Evolutionary conservation across 2,797 vertebrate species (phyloP).

Genomic region (Galagoides demidoff): DNA sequence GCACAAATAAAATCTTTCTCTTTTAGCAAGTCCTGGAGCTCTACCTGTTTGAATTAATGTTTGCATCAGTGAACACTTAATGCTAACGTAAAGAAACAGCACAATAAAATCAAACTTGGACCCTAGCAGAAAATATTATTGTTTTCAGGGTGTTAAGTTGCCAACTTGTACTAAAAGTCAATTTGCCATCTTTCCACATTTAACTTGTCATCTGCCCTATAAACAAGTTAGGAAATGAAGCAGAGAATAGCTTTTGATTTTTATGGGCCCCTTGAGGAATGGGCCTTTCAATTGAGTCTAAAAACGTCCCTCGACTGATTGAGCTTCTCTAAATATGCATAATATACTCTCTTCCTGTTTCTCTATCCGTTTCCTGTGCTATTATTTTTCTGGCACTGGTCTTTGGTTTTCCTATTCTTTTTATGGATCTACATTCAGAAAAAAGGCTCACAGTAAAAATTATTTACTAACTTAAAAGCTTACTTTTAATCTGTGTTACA

Average conservation of each 20-base stretch:
- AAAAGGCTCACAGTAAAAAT: not conserved
- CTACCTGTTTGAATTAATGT: not conserved
- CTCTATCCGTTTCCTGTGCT: not conserved
- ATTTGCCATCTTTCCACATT: slow-evolving; percentile 55
- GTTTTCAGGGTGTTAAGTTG: slow-evolving; percentile 30
- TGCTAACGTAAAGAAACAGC: not conserved
- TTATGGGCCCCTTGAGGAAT: slow-evolving; percentile 36
- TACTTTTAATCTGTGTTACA: slow-evolving; percentile 34
- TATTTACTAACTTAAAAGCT: not conserved
- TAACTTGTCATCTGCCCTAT: slow-evolving; percentile 49
- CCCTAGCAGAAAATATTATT: not conserved
- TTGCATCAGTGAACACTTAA: slow-evolving; percentile 15
- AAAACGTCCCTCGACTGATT: not conserved
- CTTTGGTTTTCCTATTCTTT: not conserved
- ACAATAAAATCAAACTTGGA: not conserved
- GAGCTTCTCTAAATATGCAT: slow-evolving; percentile 6
- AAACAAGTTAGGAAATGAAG: slow-evolving; percentile 51
- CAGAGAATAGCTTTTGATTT: slow-evolving; percentile 62
- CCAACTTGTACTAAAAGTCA: slow-evolving; percentile 35
- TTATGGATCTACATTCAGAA: not conserved
- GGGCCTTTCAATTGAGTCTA: not conserved
- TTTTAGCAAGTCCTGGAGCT: not conserved
- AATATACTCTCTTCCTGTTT: not conserved
- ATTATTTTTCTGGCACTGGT: not conserved
- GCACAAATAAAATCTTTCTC: not conserved